Evolutionary conservation across 2,113 vertebrate species (phyloP).

Genomic region (Anolis carolinensis): DNA sequence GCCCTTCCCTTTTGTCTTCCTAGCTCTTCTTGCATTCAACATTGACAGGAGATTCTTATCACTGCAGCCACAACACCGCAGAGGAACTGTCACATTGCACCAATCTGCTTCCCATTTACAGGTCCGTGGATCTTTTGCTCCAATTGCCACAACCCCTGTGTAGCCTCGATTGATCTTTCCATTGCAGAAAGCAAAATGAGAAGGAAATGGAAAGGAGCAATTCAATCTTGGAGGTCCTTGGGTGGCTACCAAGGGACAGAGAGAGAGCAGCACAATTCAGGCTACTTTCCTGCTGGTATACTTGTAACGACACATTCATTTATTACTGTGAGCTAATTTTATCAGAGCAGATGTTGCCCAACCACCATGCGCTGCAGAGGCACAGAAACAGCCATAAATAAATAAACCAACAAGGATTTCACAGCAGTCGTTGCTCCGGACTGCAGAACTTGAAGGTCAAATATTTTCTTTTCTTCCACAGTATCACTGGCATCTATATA

Average conservation of each 20-base stretch:
- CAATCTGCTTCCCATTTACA: not conserved
- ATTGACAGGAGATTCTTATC: not conserved
- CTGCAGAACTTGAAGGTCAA: not conserved
- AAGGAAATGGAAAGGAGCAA: too few species aligned
- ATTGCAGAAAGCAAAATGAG: not conserved
- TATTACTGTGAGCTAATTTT: not conserved
- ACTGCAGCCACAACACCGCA: not conserved
- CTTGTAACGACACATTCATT: not conserved
- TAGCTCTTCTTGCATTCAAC: not conserved
- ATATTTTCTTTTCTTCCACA: not conserved
- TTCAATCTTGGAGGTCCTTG: not conserved
- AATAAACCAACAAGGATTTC: not conserved
- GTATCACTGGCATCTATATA: not conserved
- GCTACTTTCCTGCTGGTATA: not conserved
- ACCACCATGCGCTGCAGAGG: not conserved
- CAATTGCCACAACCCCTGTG: not conserved
- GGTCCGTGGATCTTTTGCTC: not conserved
- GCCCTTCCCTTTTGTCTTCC: too few species aligned
- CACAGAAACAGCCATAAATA: not conserved
- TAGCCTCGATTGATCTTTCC: not conserved
- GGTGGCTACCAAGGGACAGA: too few species aligned
- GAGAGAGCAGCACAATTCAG: not conserved
- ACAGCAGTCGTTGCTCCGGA: not conserved
- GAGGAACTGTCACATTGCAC: not conserved
- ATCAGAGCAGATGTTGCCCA: not conserved